Evolutionary conservation across 2,888 invertebrate genomes (phyloP), one percentile per base, ranked within the genome.

Genomic region (Sphaerophoria rueppellii): DNA sequence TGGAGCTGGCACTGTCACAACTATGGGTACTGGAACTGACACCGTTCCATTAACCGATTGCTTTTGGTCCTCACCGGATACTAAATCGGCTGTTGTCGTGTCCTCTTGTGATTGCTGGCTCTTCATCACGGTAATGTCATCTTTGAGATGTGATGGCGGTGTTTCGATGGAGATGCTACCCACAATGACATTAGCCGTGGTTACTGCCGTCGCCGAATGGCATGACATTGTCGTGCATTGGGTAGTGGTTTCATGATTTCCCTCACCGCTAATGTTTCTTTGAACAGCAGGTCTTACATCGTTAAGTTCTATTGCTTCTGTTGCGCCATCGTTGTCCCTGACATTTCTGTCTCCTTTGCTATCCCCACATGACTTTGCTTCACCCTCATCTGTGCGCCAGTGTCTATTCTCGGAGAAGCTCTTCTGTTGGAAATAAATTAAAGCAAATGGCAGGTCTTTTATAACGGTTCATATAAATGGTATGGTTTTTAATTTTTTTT

Each of bases 101-200:
- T 74, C 81, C 2, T 78, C 75, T 16, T 78, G 75, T 14, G 80
- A 76, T 69, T 75, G 71, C 24, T 83, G 65, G 0, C 52, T 79
- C 11, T 78, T 87, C 40, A 63, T 63, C 46, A 78, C 70, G 12
- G 81, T 75, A 46, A 81, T 81, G 61, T 74, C 90, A 54, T 90
- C 90, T 80, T 90, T 89, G 76, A 91, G 88, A 69, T 91, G 89
- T 2, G 91, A 89, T 4, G 91, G 91, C 7, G 92, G 91, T 43
- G 91, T 89, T 83, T 91, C 92, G 61, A 91, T 88, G 9, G 92
- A 91, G 77, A 91, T 91, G 87, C 91, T 91, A 63, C 91, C 91
- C 74, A 91, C 91, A 50, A 92, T 89, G n/a, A 89, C 88, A 82
- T 90, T 91, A 55, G 88, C 85, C 37, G 90, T 90, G 69, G 91